Conservation (phyloP, 2,888 invertebrate species). For the Palloptera scutellata region DNA sequence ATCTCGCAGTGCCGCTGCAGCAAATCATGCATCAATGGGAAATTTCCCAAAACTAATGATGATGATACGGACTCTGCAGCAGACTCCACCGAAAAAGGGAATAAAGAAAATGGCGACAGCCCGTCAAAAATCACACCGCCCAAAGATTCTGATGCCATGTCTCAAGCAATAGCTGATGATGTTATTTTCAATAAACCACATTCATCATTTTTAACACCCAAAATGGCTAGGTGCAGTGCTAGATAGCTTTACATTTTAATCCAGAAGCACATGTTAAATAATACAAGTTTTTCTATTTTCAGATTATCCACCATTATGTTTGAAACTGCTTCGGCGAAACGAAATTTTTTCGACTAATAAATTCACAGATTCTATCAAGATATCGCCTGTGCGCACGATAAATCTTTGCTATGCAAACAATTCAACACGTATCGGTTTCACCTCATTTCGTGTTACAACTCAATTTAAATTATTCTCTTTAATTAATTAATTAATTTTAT, state of each 20-base stretch:
- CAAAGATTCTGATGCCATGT: conserved; percentile 24
- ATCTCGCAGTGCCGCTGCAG: conserved; percentile 36
- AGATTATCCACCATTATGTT: conserved; percentile 46
- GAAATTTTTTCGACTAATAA: conserved; percentile 44
- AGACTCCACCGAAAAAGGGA: conserved; percentile 14
- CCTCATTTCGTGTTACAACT: too few relatives aligned
- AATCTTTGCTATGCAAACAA: too few relatives aligned
- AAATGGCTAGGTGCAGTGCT: conserved; percentile 42
- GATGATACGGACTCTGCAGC: neutral
- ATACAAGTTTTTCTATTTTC: conserved; percentile 21
- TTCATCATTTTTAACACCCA: conserved; percentile 41
- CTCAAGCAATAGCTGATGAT: conserved; percentile 28
- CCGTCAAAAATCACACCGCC: too few relatives aligned
- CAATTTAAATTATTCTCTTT: neutral
- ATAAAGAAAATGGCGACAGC: too few relatives aligned
- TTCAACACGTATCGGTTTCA: too few relatives aligned
- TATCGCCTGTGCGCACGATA: too few relatives aligned
- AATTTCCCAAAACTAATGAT: conserved; percentile 22
- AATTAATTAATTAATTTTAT: conserved; percentile 12
- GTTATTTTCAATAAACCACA: conserved; percentile 35
- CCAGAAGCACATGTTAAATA: neutral
- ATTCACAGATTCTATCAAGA: too few relatives aligned
- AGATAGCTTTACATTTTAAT: neutral
- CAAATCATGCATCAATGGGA: conserved; percentile 33
- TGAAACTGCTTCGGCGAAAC: conserved; percentile 45